These are phyloP conservation scores for Lycaena phlaeas DNA, from an alignment of 2,888 invertebrate genomes.

Conservation along the genomic window DNA sequence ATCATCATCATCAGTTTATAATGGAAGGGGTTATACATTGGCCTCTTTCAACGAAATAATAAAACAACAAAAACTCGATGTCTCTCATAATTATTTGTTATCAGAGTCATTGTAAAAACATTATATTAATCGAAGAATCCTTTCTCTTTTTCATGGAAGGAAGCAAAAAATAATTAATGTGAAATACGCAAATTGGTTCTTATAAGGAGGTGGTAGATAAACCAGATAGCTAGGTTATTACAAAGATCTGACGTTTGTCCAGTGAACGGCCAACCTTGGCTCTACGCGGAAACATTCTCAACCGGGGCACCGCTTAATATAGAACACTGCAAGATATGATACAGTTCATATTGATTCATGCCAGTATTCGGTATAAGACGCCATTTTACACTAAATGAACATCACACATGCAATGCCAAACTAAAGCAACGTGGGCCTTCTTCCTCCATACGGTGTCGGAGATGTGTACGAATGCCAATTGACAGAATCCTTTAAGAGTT, in stretches of 20 bases:
- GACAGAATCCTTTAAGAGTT: too few species aligned
- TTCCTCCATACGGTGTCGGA: too few species aligned
- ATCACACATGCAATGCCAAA: too few species aligned
- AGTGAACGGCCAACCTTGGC: constrained; percentile 13
- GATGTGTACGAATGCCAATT: too few species aligned
- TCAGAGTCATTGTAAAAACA: neutral
- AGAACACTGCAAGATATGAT: neutral
- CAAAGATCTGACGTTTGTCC: constrained; percentile 7
- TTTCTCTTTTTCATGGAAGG: too few species aligned
- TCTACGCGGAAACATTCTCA: constrained; percentile 14
- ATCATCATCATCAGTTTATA: too few species aligned
- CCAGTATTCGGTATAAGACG: neutral
- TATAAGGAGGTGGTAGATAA: neutral
- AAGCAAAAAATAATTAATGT: neutral
- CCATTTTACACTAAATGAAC: too few species aligned
- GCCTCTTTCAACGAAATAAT: too few species aligned
- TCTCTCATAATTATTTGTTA: too few species aligned
- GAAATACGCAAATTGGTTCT: neutral
- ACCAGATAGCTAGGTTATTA: constrained; percentile 1
- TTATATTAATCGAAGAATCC: neutral
- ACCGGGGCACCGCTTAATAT: neutral
- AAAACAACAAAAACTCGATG: too few species aligned
- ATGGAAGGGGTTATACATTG: too few species aligned
- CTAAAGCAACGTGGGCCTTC: too few species aligned
- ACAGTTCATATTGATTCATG: neutral